Evolutionary conservation across 35 echinoderm and acorn worm species (phyloP), one percentile per base, ranked within the genome.

Genomic region (Diadema setosum): DNA sequence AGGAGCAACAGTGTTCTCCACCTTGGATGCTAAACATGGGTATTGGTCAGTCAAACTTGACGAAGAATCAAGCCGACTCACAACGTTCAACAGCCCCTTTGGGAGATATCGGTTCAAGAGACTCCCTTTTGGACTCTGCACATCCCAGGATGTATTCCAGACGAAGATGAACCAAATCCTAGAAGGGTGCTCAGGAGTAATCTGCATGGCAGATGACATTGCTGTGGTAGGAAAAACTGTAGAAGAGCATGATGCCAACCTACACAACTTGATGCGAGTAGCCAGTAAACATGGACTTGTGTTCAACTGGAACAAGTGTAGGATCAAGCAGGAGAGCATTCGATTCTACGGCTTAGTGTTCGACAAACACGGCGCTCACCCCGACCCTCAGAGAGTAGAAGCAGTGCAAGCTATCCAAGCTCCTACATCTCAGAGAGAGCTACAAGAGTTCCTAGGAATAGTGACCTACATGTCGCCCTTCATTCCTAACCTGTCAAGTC

Each of bases 61-160:
- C 46, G 46, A 85, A 65, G 46, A 85, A 59, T 85, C 82, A 2
- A 76, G 29, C 16, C 59, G 50, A 3, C 23, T 89, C 3, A 94
- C 92, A 26, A 94, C 91, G 57, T 93, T 93, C 45, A 88, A 93
- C 45, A 88, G 67, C 17, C 87, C 92, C 75, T 90, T 89, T 50
- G 76, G 86, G 41, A 23, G 91, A 35, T 93, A 80, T 83, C 69
- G 80, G 5, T 93, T 93, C 42, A 70, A 34, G 31, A 29, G 86
- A 21, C 58, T 89, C n/a, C 65, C 82, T 17, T 93, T 93, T 84
- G 87, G 85, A 14, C 81, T 93, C 3, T 41, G 27, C 36, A 57
- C 84, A 20, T 44, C 42, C 39, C 91, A 93, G 46, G 86, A 89
- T 35, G 63, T 89, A 27, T 93, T 93, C 81, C 86, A 93, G 40